Evolutionary conservation across 2,797 vertebrate genomes (phyloP).

Genomic region (Silurus aristotelis): DNA sequence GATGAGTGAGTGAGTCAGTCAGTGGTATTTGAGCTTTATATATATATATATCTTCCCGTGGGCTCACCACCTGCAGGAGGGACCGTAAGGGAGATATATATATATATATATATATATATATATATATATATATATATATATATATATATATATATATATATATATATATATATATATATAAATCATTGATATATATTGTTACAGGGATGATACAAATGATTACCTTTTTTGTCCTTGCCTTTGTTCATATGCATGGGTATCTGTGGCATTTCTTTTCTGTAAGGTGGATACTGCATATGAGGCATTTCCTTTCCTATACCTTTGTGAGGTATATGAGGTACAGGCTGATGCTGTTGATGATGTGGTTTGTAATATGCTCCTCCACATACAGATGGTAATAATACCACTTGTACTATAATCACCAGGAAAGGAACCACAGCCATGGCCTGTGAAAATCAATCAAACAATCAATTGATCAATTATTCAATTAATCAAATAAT

Average conservation of each 20-base stretch:
- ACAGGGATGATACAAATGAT: neutral
- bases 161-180: too few relatives aligned
- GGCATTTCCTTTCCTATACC: constrained; percentile 87
- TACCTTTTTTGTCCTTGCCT: constrained; percentile 91
- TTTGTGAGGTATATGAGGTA: constrained; percentile 90
- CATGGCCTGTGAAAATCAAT: constrained; percentile 67
- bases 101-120: too few relatives aligned
- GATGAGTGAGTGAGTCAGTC: too few relatives aligned
- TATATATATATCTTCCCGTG: too few relatives aligned
- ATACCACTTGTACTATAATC: constrained; percentile 73
- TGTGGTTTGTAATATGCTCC: constrained; percentile 93
- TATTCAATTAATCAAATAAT: neutral
- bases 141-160: too few relatives aligned
- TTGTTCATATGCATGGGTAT: constrained; percentile 88
- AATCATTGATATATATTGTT: neutral
- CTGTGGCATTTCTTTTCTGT: constrained; percentile 90
- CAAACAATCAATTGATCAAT: constrained; percentile 7
- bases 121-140: too few relatives aligned
- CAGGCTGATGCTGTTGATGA: constrained; percentile 86
- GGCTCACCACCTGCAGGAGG: too few relatives aligned
- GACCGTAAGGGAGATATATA: too few relatives aligned
- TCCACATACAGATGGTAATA: constrained; percentile 73
- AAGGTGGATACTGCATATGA: constrained; percentile 89
- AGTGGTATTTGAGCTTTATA: too few relatives aligned
- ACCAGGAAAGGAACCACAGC: constrained; percentile 74